These are phyloP conservation scores for Chloromyia formosa DNA, from an alignment of 2,888 invertebrate species.

Conservation along the genomic window DNA sequence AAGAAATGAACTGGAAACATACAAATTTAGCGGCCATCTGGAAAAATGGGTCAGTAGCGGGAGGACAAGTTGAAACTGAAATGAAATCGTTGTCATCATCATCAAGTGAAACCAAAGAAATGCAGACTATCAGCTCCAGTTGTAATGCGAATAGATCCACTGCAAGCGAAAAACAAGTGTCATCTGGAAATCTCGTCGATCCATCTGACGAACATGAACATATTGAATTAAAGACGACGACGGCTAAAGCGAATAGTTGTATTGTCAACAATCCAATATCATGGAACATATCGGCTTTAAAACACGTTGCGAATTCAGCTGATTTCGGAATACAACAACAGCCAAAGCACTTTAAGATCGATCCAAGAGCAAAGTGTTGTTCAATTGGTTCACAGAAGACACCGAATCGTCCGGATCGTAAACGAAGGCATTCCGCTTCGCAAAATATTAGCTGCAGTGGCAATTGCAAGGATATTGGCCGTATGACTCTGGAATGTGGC, in stretches of 20 bases:
- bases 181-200: neutral
- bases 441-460: slow-evolving; percentile 55
- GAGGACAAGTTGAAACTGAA: neutral
- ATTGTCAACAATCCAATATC: slow-evolving; percentile 51
- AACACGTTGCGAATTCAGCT: neutral
- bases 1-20: slow-evolving; percentile 56
- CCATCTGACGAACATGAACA: slow-evolving; percentile 30
- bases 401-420: slow-evolving; percentile 65
- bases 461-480: slow-evolving; percentile 50
- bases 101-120: slow-evolving; percentile 7
- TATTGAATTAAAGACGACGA: slow-evolving; percentile 39
- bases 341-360: neutral
- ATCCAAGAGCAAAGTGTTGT: neutral
- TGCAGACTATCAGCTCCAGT: neutral
- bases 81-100: neutral
- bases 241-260: slow-evolving; percentile 40
- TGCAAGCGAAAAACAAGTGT: neutral
- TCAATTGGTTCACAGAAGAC: slow-evolving; percentile 9
- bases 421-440: slow-evolving; percentile 69
- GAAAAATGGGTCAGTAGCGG: slow-evolving; percentile 51
- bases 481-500: slow-evolving; percentile 6
- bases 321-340: slow-evolving; percentile 5
- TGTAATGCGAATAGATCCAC: neutral
- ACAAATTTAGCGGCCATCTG: slow-evolving; percentile 58
- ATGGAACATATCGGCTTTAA: slow-evolving; percentile 33